Conservation (phyloP, 2,797 vertebrate genomes). For the Trematomus bernacchii region DNA sequence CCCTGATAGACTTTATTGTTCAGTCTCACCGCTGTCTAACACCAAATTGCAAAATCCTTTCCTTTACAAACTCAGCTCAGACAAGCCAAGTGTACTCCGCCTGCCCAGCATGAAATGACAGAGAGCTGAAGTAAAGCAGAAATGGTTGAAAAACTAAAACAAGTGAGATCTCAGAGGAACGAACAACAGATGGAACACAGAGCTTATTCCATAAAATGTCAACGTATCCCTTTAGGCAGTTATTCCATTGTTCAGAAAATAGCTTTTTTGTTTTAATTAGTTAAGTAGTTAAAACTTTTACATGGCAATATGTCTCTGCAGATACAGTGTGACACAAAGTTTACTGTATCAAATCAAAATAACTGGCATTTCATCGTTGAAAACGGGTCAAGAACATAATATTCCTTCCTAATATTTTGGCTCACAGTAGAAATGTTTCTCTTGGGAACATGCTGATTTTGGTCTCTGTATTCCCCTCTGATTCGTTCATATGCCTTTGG, state of each 20-base stretch:
- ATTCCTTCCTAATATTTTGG: conserved; percentile 59
- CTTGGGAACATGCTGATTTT: conserved; percentile 66
- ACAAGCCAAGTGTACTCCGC: conserved; percentile 1
- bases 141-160: not conserved
- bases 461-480: conserved; percentile 67
- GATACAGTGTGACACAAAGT: conserved; percentile 20
- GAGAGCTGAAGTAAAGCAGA: not conserved
- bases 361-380: conserved; percentile 38
- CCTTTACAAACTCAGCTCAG: conserved; percentile 9
- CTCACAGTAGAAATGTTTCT: conserved; percentile 58
- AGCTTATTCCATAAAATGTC: conserved; percentile 18
- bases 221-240: conserved; percentile 6
- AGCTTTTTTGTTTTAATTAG: not conserved
- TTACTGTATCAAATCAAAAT: conserved; percentile 26
- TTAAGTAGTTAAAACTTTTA: conserved; percentile 29
- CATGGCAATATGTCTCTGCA: conserved; percentile 14
- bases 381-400: conserved; percentile 62
- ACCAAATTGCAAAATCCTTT: conserved; percentile 9
- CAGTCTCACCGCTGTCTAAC: not conserved
- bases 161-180: not conserved
- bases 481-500: conserved; percentile 67
- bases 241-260: not conserved
- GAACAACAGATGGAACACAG: not conserved
- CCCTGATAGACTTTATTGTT: conserved; percentile 1
- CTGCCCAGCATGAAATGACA: not conserved